These are phyloP conservation scores for Phenganax marumi DNA, from an alignment of 92 coral and sea anemone genomes.

Conservation along the genomic window DNA sequence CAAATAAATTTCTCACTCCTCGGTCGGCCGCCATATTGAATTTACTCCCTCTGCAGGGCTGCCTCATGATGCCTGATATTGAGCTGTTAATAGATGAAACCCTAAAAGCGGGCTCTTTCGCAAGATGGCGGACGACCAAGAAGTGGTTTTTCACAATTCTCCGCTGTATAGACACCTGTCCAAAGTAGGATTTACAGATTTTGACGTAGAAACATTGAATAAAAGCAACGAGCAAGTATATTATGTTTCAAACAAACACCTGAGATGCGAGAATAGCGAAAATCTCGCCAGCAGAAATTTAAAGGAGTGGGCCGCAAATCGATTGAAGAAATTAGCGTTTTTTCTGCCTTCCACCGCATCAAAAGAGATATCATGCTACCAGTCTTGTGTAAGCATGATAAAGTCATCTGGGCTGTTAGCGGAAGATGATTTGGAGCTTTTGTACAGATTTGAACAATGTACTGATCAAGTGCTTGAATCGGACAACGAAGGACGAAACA, in stretches of 20 bases:
- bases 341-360: background rate
- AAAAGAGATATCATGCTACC: slow-evolving; percentile 11
- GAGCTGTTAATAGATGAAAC: too few relatives aligned
- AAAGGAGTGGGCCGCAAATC: background rate
- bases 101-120: background rate
- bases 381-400: slow-evolving; percentile 36
- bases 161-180: slow-evolving; percentile 80
- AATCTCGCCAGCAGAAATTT: background rate
- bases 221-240: background rate
- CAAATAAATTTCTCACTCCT: background rate
- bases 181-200: slow-evolving; percentile 82
- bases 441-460: slow-evolving; percentile 76
- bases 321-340: background rate
- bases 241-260: background rate
- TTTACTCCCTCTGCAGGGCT: background rate
- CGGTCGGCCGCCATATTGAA: background rate
- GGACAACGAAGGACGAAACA: background rate
- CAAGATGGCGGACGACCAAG: slow-evolving; percentile 69
- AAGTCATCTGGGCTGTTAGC: slow-evolving; percentile 61
- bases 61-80: too few relatives aligned
- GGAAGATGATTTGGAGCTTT: slow-evolving; percentile 67
- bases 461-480: slow-evolving; percentile 40
- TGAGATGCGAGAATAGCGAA: background rate
- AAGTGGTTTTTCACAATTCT: slow-evolving; percentile 83
- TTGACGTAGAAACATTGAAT: slow-evolving; percentile 56